phyloP scores from a whole-genome alignment of 2,797 vertebrate species.

The Lacerta agilis region DNA sequence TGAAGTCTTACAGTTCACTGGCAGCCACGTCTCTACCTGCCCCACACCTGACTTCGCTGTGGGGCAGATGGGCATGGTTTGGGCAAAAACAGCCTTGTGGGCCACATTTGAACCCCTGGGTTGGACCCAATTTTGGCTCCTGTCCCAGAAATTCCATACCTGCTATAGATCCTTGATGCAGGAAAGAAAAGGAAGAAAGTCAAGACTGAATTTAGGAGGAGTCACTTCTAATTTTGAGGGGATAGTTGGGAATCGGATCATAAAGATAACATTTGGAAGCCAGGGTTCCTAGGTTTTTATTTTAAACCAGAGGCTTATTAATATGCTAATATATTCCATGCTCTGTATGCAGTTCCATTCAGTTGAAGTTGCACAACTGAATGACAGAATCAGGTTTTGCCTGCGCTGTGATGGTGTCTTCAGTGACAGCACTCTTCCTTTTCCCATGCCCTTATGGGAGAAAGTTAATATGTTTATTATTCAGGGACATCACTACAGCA shows the following conservation, averaged over 20 bases:
- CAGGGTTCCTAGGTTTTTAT: not conserved
- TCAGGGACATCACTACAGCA: not conserved
- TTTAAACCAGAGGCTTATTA: not conserved
- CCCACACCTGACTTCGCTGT: too few species aligned
- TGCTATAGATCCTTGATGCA: not conserved
- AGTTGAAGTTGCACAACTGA: not conserved
- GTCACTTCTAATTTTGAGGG: not conserved
- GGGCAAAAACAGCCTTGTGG: too few species aligned
- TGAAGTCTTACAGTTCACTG: too few species aligned
- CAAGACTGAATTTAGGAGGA: too few species aligned
- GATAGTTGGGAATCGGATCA: not conserved
- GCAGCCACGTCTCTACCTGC: too few species aligned
- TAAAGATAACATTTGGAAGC: not conserved
- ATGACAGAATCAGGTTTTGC: not conserved
- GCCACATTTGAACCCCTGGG: too few species aligned
- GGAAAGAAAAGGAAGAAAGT: not conserved
- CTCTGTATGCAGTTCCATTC: not conserved
- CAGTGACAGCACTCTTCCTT: not conserved
- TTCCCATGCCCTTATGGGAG: not conserved
- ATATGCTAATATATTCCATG: not conserved
- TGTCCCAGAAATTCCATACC: not conserved
- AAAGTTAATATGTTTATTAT: not conserved
- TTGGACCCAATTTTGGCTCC: too few species aligned
- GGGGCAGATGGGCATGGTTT: too few species aligned
- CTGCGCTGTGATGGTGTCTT: not conserved